Evolutionary conservation across 2,113 vertebrate genomes (phyloP).

Genomic region (Phrynosoma blainvillii): DNA sequence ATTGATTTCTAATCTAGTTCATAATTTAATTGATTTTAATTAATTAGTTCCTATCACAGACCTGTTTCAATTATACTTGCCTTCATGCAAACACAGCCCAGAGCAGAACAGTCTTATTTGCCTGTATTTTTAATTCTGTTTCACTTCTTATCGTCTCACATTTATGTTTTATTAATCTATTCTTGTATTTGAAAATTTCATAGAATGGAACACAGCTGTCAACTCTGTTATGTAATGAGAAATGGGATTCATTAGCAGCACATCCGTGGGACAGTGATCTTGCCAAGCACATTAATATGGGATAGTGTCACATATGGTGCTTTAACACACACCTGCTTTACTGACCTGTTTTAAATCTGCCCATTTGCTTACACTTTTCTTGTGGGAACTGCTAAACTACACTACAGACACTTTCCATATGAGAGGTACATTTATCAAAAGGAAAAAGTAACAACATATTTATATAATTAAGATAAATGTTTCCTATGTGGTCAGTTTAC

Average conservation of each 20-base stretch:
- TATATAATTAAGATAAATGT: not conserved
- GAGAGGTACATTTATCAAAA: not conserved
- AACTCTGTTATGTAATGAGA: not conserved
- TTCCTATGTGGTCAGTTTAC: not conserved
- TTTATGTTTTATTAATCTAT: not conserved
- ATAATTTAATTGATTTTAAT: no score
- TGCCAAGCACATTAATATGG: not conserved
- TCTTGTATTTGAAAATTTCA: not conserved
- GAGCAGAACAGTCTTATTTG: not conserved
- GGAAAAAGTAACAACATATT: not conserved
- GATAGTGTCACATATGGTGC: not conserved
- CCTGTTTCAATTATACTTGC: not conserved
- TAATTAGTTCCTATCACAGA: no score
- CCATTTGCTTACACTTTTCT: not conserved
- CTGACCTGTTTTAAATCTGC: not conserved
- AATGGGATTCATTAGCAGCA: not conserved
- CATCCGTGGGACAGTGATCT: not conserved
- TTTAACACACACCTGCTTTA: not conserved
- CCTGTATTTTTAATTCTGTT: not conserved
- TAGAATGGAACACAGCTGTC: not conserved
- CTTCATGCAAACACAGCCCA: fast-evolving
- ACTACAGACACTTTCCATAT: not conserved
- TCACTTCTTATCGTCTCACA: not conserved
- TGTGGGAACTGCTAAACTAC: not conserved
- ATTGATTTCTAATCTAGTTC: no score